phyloP scores from a whole-genome alignment of 2,888 invertebrate species.

The Metallyticus violacea region DNA sequence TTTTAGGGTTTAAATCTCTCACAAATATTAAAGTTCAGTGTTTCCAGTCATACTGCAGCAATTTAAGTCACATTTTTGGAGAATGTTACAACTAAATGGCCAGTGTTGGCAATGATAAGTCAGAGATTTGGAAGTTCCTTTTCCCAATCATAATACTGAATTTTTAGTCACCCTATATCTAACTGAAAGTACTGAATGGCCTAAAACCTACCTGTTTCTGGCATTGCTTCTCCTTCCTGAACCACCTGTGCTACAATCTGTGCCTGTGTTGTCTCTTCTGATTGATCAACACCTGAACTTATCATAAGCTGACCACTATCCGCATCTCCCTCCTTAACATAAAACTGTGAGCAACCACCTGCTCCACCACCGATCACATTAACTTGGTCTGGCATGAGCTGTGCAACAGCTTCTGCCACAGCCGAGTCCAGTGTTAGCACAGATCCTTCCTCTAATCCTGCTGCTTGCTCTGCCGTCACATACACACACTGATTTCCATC shows the following conservation, averaged over 20 bases:
- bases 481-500: conserved; percentile 71
- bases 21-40: too few relatives aligned
- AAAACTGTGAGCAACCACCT: conserved; percentile 41
- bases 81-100: too few relatives aligned
- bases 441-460: conserved; percentile 45
- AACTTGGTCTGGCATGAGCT: conserved; percentile 55
- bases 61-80: too few relatives aligned
- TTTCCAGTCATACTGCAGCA: too few relatives aligned
- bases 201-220: conserved; percentile 58
- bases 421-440: conserved; percentile 42
- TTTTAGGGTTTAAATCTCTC: too few relatives aligned
- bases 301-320: conserved; percentile 23
- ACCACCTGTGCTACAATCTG: conserved; percentile 85
- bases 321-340: conserved; percentile 47
- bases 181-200: too few relatives aligned
- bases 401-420: conserved; percentile 52
- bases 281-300: conserved; percentile 23
- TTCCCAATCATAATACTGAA: too few relatives aligned
- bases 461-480: conserved; percentile 60
- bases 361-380: conserved; percentile 36
- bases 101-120: too few relatives aligned
- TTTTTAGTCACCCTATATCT: too few relatives aligned
- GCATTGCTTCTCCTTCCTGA: conserved; percentile 79
- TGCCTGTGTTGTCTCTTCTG: conserved; percentile 47
- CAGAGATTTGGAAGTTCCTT: too few relatives aligned